Conservation (phyloP, 92 coral and sea anemone species). For the Blastomussa wellsi region DNA sequence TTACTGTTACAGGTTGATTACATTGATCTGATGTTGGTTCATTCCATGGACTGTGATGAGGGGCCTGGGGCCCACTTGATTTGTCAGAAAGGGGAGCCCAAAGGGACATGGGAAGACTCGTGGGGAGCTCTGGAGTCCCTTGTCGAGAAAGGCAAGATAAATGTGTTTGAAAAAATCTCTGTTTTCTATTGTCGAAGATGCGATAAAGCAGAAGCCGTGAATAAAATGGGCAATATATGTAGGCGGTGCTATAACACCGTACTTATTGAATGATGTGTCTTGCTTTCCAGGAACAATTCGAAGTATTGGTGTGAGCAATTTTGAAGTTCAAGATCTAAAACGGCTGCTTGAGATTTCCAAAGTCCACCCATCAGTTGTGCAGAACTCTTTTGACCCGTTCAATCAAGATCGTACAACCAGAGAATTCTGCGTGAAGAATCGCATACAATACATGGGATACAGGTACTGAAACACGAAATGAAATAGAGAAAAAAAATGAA, state of each 20-base stretch:
- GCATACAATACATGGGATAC: slow-evolving; percentile 89
- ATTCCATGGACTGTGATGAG: slow-evolving; percentile 88
- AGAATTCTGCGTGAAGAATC: slow-evolving; percentile 70
- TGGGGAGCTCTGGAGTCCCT: slow-evolving; percentile 86
- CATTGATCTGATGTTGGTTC: slow-evolving; percentile 92
- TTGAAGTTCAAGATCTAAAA: slow-evolving; percentile 70
- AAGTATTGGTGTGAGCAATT: slow-evolving; percentile 96
- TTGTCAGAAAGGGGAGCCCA: slow-evolving; percentile 80
- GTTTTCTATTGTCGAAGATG: no score
- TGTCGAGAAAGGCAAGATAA: slow-evolving; percentile 59
- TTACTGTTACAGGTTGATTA: slow-evolving; percentile 65
- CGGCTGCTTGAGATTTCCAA: slow-evolving; percentile 72
- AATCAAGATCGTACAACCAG: slow-evolving; percentile 81
- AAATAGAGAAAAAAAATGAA: no score
- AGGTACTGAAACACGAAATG: slow-evolving; percentile 52
- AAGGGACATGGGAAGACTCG: slow-evolving; percentile 94
- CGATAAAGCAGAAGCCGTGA: no score
- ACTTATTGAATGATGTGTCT: neutral
- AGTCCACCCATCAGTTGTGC: slow-evolving; percentile 80
- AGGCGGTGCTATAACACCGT: neutral
- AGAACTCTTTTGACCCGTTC: slow-evolving; percentile 90
- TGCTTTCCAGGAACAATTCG: slow-evolving; percentile 75
- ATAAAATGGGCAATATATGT: no score
- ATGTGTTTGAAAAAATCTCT: no score
- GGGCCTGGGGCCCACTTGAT: slow-evolving; percentile 72